Conservation (phyloP, 1,140 invertebrate species). For the Meteorus sp. region DNA sequence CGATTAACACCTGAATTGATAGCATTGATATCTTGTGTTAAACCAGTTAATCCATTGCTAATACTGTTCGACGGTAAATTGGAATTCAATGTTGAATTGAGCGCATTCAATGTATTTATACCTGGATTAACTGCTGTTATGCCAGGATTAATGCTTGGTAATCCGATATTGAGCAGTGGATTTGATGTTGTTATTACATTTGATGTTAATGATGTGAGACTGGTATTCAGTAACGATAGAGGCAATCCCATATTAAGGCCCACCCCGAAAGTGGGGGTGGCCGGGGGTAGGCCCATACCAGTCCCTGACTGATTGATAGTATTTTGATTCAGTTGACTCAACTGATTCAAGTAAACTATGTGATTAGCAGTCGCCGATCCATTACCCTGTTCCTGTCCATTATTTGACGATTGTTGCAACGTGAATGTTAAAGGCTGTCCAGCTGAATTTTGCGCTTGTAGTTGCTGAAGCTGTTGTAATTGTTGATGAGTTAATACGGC, state of each 20-base stretch:
- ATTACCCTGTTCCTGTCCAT: conserved; percentile 53
- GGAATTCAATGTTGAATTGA: conserved; percentile 54
- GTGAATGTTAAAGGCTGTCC: conserved; percentile 59
- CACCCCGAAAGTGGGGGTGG: conserved; percentile 60
- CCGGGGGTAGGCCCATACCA: conserved; percentile 60
- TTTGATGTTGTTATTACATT: conserved; percentile 59
- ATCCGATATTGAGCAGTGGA: conserved; percentile 56
- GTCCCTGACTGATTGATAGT: conserved; percentile 56
- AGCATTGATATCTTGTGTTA: conserved; percentile 53
- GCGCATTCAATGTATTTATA: conserved; percentile 53
- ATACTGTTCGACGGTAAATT: conserved; percentile 56
- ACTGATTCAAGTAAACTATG: conserved; percentile 57
- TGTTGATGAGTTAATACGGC: conserved; percentile 61
- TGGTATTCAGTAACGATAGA: conserved; percentile 56
- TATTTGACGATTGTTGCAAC: conserved; percentile 55
- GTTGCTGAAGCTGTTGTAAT: conserved; percentile 60
- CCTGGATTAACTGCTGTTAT: conserved; percentile 55
- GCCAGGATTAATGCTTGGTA: conserved; percentile 54
- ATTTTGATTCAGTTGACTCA: conserved; percentile 58
- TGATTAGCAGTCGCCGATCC: conserved; percentile 55
- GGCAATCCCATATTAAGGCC: conserved; percentile 61
- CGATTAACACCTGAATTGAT: conserved; percentile 52
- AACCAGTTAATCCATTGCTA: conserved; percentile 50
- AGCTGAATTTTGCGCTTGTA: conserved; percentile 57
- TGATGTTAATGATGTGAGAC: conserved; percentile 54